These are phyloP conservation scores for Metallyticus violacea DNA, from an alignment of 2,888 invertebrate species.

Conservation along the genomic window DNA sequence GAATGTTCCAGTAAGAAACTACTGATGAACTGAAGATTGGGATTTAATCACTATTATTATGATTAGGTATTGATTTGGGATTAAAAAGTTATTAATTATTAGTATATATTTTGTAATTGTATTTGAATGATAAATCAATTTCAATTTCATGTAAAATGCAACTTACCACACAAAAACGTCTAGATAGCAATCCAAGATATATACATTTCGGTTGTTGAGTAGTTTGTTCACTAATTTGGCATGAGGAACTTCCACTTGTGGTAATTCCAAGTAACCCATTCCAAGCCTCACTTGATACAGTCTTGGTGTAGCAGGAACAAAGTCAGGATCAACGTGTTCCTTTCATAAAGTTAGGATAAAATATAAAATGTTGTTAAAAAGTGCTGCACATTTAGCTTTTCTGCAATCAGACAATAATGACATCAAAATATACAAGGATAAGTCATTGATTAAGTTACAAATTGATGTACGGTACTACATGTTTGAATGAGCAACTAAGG, in stretches of 20 bases:
- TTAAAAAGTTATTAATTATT: neutral
- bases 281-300: slow-evolving; percentile 95
- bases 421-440: no score
- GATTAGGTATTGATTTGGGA: neutral
- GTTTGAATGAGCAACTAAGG: no score
- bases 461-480: no score
- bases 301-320: slow-evolving; percentile 65
- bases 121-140: no score
- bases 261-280: slow-evolving; percentile 97
- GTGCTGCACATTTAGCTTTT: no score
- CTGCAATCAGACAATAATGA: no score
- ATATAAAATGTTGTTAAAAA: no score
- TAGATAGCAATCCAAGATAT: slow-evolving; percentile 89
- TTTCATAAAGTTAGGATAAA: no score
- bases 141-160: neutral
- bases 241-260: slow-evolving; percentile 81
- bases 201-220: slow-evolving; percentile 89
- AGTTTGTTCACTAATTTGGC: slow-evolving; percentile 72
- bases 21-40: no score
- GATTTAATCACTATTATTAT: neutral
- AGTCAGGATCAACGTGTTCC: slow-evolving; percentile 71
- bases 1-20: no score
- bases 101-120: no score
- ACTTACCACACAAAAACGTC: slow-evolving; percentile 93
- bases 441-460: no score